Conservation (phyloP, 2,113 vertebrate species). For the Microcebus tavaratra region DNA sequence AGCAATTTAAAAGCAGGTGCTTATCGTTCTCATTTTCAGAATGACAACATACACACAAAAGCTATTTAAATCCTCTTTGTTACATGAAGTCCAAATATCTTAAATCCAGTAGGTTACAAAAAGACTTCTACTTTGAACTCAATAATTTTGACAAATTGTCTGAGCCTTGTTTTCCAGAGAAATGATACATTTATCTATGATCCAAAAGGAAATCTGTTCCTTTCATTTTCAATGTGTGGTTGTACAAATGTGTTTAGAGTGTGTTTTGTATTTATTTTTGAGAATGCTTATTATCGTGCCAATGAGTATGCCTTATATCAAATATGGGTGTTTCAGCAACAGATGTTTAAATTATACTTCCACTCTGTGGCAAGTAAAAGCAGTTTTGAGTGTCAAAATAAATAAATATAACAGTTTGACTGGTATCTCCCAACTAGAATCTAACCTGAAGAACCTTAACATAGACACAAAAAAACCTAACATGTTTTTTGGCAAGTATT, state of each 20-base stretch:
- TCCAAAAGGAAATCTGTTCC: slow-evolving; percentile 67
- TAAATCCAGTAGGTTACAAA: slow-evolving; percentile 7
- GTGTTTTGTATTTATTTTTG: slow-evolving; percentile 56
- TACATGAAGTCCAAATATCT: slow-evolving; percentile 26
- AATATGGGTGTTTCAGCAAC: slow-evolving; percentile 64
- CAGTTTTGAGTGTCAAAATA: slow-evolving; percentile 68
- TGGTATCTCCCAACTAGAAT: slow-evolving; percentile 14
- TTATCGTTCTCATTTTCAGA: slow-evolving; percentile 1
- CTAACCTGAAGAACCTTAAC: slow-evolving; percentile 48
- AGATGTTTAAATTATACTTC: slow-evolving; percentile 69
- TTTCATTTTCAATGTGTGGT: slow-evolving; percentile 59
- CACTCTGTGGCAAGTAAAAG: slow-evolving; percentile 58
- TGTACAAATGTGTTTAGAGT: slow-evolving; percentile 53
- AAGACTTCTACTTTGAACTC: slow-evolving; percentile 51
- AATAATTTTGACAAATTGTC: slow-evolving; percentile 73
- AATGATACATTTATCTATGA: slow-evolving; percentile 57
- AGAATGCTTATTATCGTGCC: slow-evolving; percentile 49
- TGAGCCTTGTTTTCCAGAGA: slow-evolving; percentile 64
- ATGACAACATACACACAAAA: neutral
- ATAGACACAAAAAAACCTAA: neutral
- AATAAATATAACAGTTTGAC: slow-evolving; percentile 63
- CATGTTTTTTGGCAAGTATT: neutral
- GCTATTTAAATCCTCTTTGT: slow-evolving; percentile 15
- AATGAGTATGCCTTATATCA: slow-evolving; percentile 60
- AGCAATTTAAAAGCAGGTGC: slow-evolving; percentile 5